Conservation (phyloP, 2,113 vertebrate species). For the Perca schrenkii region DNA sequence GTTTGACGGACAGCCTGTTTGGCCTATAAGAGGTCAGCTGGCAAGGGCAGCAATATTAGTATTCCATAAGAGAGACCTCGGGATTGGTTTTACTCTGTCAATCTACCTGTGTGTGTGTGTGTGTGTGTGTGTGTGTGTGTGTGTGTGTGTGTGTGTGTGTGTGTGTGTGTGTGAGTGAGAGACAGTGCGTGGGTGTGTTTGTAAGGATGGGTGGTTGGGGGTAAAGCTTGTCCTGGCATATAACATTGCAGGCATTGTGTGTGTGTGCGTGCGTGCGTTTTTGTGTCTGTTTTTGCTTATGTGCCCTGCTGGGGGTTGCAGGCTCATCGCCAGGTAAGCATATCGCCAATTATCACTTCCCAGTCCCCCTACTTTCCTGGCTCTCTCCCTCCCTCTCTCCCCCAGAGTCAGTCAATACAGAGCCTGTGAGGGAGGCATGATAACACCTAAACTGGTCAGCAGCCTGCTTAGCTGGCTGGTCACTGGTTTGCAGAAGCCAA, state of each 20-base stretch:
- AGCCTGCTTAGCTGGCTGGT: conserved; percentile 68
- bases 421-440: conserved; percentile 55
- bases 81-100: conserved; percentile 80
- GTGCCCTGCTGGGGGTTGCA: conserved; percentile 65
- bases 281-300: conserved; percentile 39
- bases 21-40: conserved; percentile 84
- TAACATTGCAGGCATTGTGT: conserved; percentile 41
- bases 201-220: conserved; percentile 17
- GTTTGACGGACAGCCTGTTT: conserved; percentile 83
- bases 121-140: conserved; percentile 19
- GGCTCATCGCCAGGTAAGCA: conserved; percentile 79
- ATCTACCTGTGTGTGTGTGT: conserved; percentile 58
- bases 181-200: conserved; percentile 25
- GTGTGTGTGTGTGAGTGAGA: conserved; percentile 24
- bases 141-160: conserved; percentile 6
- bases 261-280: conserved; percentile 18
- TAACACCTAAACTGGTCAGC: conserved; percentile 69
- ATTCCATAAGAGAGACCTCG: conserved; percentile 74
- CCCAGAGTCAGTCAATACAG: conserved; percentile 58
- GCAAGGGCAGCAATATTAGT: conserved; percentile 83
- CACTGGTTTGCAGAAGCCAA: conserved; percentile 63
- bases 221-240: conserved; percentile 57
- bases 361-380: conserved; percentile 35
- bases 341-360: conserved; percentile 81
- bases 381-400: conserved; percentile 12